These are phyloP conservation scores for Rhodeus uyekii DNA, from an alignment of 2,797 vertebrate species.

Conservation along the genomic window DNA sequence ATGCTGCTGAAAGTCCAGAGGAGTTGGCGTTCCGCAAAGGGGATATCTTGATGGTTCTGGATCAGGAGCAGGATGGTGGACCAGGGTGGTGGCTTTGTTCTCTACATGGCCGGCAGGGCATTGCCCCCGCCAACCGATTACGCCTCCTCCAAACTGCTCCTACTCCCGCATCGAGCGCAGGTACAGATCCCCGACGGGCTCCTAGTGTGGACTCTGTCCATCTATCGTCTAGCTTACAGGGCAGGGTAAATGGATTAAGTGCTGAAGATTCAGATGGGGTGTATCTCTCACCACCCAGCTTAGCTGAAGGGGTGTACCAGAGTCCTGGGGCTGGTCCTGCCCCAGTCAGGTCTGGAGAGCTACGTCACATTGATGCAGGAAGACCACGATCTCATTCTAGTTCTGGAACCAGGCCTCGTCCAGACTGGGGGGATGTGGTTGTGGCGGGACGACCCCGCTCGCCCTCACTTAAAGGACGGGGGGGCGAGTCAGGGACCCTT, in stretches of 20 bases:
- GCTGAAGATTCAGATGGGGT: conserved; percentile 70
- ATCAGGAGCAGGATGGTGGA: conserved; percentile 79
- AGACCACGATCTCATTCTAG: conserved; percentile 76
- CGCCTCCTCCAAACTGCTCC: conserved; percentile 80
- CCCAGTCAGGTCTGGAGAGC: conserved; percentile 65
- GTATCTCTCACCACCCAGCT: conserved; percentile 70
- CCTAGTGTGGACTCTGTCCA: conserved; percentile 74
- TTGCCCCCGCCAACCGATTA: conserved; percentile 89
- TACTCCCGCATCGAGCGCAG: conserved; percentile 26
- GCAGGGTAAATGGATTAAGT: conserved; percentile 48
- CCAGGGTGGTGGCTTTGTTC: conserved; percentile 92
- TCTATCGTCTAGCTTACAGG: conserved; percentile 63
- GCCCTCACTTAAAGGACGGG: conserved; percentile 74
- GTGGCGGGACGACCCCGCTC: conserved; percentile 72
- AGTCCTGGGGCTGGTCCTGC: conserved; percentile 58
- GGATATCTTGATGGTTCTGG: conserved; percentile 89
- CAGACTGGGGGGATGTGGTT: conserved; percentile 76
- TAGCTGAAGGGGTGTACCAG: conserved; percentile 68
- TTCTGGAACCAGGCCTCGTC: conserved; percentile 74
- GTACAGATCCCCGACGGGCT: conserved; percentile 56
- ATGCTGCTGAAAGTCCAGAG: conserved; percentile 89
- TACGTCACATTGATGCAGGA: conserved; percentile 68
- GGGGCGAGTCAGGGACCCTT: conserved; percentile 68
- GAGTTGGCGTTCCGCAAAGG: conserved; percentile 91
- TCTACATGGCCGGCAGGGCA: conserved; percentile 88